Conservation (phyloP, 2,888 invertebrate genomes). For the Torymus aiolomorphi region DNA sequence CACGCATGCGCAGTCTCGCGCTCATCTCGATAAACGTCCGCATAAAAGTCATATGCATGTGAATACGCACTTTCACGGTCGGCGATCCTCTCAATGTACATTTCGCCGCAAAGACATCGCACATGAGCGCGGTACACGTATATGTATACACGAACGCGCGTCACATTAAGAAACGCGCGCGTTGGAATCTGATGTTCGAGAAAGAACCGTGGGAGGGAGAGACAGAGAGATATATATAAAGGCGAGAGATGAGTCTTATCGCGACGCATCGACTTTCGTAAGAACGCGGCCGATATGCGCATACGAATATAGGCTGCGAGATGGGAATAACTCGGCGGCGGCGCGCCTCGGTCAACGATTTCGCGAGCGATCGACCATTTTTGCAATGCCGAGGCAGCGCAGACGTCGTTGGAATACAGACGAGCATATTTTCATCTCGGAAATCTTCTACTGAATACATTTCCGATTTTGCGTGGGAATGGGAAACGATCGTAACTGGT, state of each 20-base stretch:
- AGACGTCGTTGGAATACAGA: too few species aligned
- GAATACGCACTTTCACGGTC: slow-evolving; percentile 12
- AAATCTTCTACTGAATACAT: too few species aligned
- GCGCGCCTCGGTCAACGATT: too few species aligned
- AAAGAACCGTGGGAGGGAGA: neutral
- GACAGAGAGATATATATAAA: too few species aligned
- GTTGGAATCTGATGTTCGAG: slow-evolving; percentile 24
- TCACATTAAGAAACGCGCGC: neutral
- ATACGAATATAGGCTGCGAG: neutral
- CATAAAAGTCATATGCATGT: neutral
- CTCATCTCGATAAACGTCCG: neutral
- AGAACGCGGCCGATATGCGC: slow-evolving; percentile 16
- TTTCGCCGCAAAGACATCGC: neutral
- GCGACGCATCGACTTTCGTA: slow-evolving; percentile 23
- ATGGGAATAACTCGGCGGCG: slow-evolving; percentile 5
- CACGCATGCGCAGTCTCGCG: too few species aligned
- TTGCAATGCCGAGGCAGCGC: too few species aligned
- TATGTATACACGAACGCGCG: neutral
- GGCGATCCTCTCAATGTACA: neutral
- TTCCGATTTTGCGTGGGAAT: too few species aligned
- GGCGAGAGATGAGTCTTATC: slow-evolving; percentile 3
- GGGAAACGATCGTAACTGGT: too few species aligned
- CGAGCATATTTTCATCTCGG: too few species aligned
- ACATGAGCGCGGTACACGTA: too few species aligned
- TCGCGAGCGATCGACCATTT: too few species aligned